Percentiles rank a stretch among this genome's conserved stretches.
Evolutionary conservation across 2,797 vertebrate genomes (phyloP).

Genomic region (Perodicticus potto): DNA sequence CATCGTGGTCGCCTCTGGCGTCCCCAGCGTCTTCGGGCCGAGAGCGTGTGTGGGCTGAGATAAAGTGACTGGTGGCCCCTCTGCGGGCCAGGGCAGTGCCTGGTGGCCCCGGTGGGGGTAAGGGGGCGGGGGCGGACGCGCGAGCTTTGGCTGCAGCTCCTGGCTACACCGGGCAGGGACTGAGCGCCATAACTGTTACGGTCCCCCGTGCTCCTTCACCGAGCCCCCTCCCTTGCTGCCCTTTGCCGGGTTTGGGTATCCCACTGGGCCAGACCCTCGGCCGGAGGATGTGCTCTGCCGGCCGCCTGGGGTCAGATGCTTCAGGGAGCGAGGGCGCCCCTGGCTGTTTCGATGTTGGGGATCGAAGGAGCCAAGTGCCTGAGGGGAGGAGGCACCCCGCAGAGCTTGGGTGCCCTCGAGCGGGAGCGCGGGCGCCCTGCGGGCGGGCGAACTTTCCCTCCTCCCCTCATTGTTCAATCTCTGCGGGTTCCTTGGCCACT

Average conservation of each 20-base stretch:
- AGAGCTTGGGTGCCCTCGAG: conserved; percentile 17
- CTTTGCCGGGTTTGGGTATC: background rate
- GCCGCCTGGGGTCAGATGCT: conserved; percentile 32
- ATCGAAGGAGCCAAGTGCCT: conserved; percentile 27
- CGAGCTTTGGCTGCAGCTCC: background rate
- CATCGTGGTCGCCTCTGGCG: conserved; percentile 34
- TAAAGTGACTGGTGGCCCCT: conserved; percentile 35
- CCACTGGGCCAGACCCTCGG: conserved; percentile 17
- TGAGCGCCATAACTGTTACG: conserved; percentile 80
- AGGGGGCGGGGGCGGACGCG: conserved; percentile 17
- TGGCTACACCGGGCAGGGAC: conserved; percentile 22
- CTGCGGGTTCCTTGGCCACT: background rate
- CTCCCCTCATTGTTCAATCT: conserved; percentile 71
- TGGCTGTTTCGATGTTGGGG: background rate
- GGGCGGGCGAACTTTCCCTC: conserved; percentile 72
- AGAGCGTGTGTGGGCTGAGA: conserved; percentile 58
- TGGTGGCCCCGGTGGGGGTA: background rate
- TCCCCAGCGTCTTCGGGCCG: background rate
- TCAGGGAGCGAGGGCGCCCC: conserved; percentile 16
- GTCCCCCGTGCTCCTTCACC: conserved; percentile 41
- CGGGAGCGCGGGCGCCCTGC: conserved; percentile 36
- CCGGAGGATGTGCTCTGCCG: conserved; percentile 53
- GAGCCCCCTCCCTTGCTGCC: conserved; percentile 43
- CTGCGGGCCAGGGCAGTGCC: background rate
- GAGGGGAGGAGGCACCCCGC: background rate